Conservation (phyloP, 2,888 invertebrate genomes). For the Girardia tigrina region DNA sequence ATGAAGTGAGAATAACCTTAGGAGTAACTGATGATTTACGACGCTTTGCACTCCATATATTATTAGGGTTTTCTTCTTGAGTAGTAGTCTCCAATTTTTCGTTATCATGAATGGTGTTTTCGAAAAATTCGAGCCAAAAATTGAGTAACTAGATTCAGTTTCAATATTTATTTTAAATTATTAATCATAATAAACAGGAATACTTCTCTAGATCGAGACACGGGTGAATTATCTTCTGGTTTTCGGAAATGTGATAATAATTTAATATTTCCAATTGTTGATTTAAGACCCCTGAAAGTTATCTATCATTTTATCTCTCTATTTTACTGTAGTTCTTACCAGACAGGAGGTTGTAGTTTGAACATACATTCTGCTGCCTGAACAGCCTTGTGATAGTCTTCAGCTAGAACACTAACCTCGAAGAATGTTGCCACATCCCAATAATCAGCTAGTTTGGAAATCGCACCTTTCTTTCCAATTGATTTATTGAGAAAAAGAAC, state of each 20-base stretch:
- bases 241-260: constrained; percentile 15
- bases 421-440: constrained; percentile 99
- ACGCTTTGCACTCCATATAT: background rate
- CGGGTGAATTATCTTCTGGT: constrained; percentile 7
- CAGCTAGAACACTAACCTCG: constrained; percentile 88
- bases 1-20: background rate
- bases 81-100: background rate
- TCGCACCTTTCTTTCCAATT: constrained; percentile 88
- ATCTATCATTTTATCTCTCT: background rate
- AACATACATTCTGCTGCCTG: constrained; percentile 68
- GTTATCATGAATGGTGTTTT: background rate
- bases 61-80: constrained; percentile 2
- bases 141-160: constrained; percentile 51
- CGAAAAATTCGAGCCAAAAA: constrained; percentile 30
- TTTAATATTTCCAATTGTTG: constrained; percentile 29
- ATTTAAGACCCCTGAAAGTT: constrained; percentile 26
- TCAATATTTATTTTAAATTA: too few relatives aligned
- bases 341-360: constrained; percentile 47
- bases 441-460: constrained; percentile 79
- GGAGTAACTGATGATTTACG: background rate
- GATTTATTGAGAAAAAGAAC: constrained; percentile 85
- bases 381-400: constrained; percentile 86
- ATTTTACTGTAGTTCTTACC: constrained; percentile 9
- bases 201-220: background rate
- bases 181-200: background rate